Conservation (phyloP, 2,797 vertebrate species). For the Acestrorhynchus altus region DNA sequence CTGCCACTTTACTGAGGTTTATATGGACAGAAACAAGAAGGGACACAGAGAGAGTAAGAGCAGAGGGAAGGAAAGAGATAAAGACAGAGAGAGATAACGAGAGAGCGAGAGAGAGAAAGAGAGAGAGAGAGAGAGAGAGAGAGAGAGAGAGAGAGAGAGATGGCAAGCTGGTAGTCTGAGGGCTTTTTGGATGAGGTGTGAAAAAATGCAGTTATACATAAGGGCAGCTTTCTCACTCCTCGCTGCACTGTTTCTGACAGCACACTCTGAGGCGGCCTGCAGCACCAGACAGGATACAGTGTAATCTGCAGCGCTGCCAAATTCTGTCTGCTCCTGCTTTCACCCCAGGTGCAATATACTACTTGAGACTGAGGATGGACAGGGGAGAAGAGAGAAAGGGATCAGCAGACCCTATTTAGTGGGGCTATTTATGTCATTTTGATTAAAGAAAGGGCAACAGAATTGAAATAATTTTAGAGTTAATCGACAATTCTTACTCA, state of each 20-base stretch:
- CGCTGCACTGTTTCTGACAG: conserved; percentile 45
- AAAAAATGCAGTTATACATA: conserved; percentile 73
- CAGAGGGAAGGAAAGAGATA: not conserved
- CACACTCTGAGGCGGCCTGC: conserved; percentile 18
- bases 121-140: not conserved
- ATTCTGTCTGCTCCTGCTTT: conserved; percentile 8
- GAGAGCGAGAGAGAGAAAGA: not conserved
- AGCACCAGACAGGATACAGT: not conserved
- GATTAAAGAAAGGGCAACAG: not conserved
- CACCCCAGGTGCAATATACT: not conserved
- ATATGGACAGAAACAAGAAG: not conserved
- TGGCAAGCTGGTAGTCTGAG: conserved; percentile 67
- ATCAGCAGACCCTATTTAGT: not conserved
- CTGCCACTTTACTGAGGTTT: too few relatives aligned
- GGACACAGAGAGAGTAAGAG: not conserved
- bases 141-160: not conserved
- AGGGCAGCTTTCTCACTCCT: conserved; percentile 73
- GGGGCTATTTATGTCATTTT: not conserved
- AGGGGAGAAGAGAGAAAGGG: not conserved
- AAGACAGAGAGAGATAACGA: not conserved
- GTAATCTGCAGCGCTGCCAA: conserved; percentile 3
- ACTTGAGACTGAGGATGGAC: not conserved
- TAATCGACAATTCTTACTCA: too few relatives aligned
- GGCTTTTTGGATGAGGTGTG: conserved; percentile 72
- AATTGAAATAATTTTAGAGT: too few relatives aligned